These are phyloP conservation scores for Saturnia japonica DNA, from an alignment of 2,888 invertebrate genomes.

Conservation along the genomic window DNA sequence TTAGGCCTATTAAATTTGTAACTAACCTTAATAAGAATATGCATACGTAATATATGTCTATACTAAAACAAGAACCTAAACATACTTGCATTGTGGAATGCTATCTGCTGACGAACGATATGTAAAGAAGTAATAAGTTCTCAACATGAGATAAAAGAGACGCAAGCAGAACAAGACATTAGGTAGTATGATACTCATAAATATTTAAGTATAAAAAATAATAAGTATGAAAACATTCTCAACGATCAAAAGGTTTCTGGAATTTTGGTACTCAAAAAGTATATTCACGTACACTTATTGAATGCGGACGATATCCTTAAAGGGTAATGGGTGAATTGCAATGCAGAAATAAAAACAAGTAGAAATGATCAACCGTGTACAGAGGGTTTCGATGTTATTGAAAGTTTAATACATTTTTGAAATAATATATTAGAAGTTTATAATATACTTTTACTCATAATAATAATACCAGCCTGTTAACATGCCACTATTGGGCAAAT, in stretches of 20 bases:
- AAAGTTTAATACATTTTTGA: background rate
- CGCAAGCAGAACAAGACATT: background rate
- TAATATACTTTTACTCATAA: background rate
- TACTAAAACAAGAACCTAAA: background rate
- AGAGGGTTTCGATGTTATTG: background rate
- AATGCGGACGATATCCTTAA: slow-evolving; percentile 60
- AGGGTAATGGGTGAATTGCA: slow-evolving; percentile 46
- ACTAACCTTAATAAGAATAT: background rate
- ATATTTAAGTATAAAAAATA: background rate
- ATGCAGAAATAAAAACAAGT: slow-evolving; percentile 26
- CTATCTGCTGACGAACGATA: background rate
- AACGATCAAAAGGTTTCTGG: slow-evolving; percentile 19
- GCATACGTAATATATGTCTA: background rate
- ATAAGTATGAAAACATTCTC: slow-evolving; percentile 7
- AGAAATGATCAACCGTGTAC: slow-evolving; percentile 4
- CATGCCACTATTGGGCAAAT: background rate
- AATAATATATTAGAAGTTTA: background rate
- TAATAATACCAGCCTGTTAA: background rate
- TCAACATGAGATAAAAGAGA: background rate
- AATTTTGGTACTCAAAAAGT: slow-evolving; percentile 18
- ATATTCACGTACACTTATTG: slow-evolving; percentile 53
- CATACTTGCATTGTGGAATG: background rate
- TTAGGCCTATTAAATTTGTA: background rate
- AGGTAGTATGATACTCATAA: background rate
- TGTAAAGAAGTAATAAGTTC: background rate